Evolutionary conservation across 2,113 vertebrate genomes (phyloP), one percentile per base, ranked within the genome.

Genomic region (Eolophus roseicapilla): DNA sequence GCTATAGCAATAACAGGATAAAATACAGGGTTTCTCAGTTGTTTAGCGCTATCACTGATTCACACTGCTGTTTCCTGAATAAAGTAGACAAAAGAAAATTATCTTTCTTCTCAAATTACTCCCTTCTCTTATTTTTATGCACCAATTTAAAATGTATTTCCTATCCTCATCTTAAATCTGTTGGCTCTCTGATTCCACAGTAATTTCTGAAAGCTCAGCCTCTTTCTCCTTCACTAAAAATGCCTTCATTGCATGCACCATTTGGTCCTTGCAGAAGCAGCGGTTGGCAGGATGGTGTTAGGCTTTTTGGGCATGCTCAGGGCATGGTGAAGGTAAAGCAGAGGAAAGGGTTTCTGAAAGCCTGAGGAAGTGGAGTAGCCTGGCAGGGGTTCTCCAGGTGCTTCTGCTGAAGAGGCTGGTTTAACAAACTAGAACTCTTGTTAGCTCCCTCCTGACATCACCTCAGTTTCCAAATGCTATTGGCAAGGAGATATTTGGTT

Each of bases 271-370:
- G 0, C 5, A 37, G 43, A 41, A 43, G 46, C 31, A 71, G 31
- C 0, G 0, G 15, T 1, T 13, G 6, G 5, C 21, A 71, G 50
- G 43, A 43, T 1, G 8, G 13, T 9, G 6, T 17, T 60, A 31
- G 21, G n/a, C 9, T 67, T 17, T 79, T n/a, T 55, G 28, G 8
- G 10, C 3, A 1, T 27, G 10, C 3, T 46, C 14, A 5, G 10
- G 27, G 31, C 12, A 15, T 2, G 4, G 3, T 0, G 2, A 64
- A 67, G 35, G 13, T 21, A 3, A 68, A 24, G 17, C 2, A 1
- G 9, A 37, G 3, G 27, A 71, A 28, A 62, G 24, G 13, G 25
- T 15, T 73, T 93, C 43, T 49, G 11, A 31, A 46, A 52, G 12
- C 4, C 4, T 53, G 49, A 5, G 17, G 6, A 50, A 69, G 17